Conservation (phyloP, 2,113 vertebrate genomes). For the Sapayoa aenigma region DNA sequence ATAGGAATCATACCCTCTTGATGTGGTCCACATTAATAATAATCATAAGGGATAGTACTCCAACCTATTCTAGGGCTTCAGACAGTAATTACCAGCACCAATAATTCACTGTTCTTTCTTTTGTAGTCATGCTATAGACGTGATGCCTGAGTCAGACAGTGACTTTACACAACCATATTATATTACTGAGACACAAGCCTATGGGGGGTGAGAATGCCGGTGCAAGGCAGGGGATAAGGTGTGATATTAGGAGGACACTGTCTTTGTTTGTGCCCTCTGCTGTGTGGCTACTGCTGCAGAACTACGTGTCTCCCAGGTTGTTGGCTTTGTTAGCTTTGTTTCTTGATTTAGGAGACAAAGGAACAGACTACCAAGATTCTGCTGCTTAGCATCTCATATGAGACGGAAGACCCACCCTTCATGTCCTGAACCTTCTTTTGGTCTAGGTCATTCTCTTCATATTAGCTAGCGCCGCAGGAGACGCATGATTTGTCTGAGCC, state of each 20-base stretch:
- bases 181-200: rapidly evolving
- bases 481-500: neutral
- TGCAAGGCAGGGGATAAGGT: neutral
- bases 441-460: neutral
- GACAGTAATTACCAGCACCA: neutral
- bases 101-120: neutral
- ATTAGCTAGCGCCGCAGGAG: neutral
- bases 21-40: neutral
- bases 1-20: neutral
- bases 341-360: neutral
- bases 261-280: neutral
- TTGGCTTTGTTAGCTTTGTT: neutral
- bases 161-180: neutral
- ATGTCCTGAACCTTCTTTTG: neutral
- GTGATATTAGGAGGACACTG: neutral
- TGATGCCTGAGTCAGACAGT: neutral
- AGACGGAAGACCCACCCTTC: neutral
- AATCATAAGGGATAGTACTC: neutral
- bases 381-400: neutral
- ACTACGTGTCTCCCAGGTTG: neutral
- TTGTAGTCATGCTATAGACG: neutral
- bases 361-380: neutral
- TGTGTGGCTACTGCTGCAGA: neutral
- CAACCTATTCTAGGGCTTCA: neutral
- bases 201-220: neutral